A percentile compares a stretch with the other conserved stretches of the same genome.
phyloP scores from a whole-genome alignment of 2,797 vertebrate genomes.

The Dendrocincla tyrannina region DNA sequence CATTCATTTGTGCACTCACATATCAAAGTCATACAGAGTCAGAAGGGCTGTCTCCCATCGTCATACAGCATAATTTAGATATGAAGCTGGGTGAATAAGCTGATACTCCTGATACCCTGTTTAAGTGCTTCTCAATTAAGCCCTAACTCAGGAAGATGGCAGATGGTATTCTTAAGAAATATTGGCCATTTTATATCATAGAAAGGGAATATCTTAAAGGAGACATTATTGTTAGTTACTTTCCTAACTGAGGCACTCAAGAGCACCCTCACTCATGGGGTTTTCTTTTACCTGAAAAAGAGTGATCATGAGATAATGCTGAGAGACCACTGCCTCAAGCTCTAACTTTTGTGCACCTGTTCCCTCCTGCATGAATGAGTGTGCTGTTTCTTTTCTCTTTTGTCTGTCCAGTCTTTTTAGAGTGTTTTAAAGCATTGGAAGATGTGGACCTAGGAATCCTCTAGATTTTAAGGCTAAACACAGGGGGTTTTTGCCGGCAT shows the following conservation, averaged over 20 bases:
- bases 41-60: not conserved
- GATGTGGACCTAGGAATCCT: not conserved
- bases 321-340: not conserved
- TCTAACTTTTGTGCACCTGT: not conserved
- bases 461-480: not conserved
- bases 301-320: not conserved
- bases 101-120: not conserved
- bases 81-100: not conserved
- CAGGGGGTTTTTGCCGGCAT: not conserved
- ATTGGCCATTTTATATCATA: not conserved
- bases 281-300: not conserved
- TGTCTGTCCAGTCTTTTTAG: not conserved
- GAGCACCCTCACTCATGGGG: not conserved
- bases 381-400: not conserved
- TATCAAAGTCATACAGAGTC: not conserved
- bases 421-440: not conserved
- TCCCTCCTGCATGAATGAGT: not conserved
- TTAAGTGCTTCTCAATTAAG: not conserved
- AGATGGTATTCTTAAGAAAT: not conserved
- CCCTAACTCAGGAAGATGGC: not conserved
- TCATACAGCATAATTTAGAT: not conserved
- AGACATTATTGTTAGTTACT: not conserved
- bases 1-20: conserved; percentile 27
- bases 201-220: not conserved
- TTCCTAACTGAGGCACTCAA: not conserved